Evolutionary conservation across 64 coral and sea anemone species (phyloP), one percentile per base, ranked within the genome.

Genomic region (Trachythela sp.): DNA sequence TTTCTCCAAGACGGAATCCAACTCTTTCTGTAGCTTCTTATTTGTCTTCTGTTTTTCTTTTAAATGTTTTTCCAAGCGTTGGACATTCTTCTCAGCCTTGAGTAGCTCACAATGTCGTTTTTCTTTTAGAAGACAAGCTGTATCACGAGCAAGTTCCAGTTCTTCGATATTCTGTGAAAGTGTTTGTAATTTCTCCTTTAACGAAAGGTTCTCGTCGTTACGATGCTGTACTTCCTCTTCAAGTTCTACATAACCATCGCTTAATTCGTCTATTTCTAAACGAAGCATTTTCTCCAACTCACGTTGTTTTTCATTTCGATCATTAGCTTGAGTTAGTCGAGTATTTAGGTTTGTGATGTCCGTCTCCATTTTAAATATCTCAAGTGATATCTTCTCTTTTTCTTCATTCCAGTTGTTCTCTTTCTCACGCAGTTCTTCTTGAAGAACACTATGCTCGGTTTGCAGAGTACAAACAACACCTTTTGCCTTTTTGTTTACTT

Each of bases 231-330:
- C 75, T 39, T 80, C 75, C 35, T 80, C 31, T 20, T 80, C 75
- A 9, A 80, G 30, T 39, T 80, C 37, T 39, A 80, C 75, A 30
- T 80, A 80, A 35, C 9, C 15, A 80, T 80, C 75, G 37, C 75
- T 80, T 80, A 80, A 39, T 80, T 80, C 75, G 13, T 80, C 75
- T 13, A 80, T 80, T 80, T 80, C 75, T 17, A 17, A 39, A 37
- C 75, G 75, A 80, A 80, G 75, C 2, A 80, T 39, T 80, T 80
- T 80, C 75, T 80, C 75, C 37, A 80, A 7, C 15, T 80, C 75
- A 6, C 75, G 31, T 39, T 34, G 75, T 80, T 30, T 80, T 37
- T 80, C 75, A 37, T 37, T 80, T 30, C 33, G 75, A 20, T 80
- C 33, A 37, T 80, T 10, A 15, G 75, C 75, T 80, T 80, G 20